phyloP scores from a whole-genome alignment of 2,797 vertebrate genomes.

The Tapirus indicus region DNA sequence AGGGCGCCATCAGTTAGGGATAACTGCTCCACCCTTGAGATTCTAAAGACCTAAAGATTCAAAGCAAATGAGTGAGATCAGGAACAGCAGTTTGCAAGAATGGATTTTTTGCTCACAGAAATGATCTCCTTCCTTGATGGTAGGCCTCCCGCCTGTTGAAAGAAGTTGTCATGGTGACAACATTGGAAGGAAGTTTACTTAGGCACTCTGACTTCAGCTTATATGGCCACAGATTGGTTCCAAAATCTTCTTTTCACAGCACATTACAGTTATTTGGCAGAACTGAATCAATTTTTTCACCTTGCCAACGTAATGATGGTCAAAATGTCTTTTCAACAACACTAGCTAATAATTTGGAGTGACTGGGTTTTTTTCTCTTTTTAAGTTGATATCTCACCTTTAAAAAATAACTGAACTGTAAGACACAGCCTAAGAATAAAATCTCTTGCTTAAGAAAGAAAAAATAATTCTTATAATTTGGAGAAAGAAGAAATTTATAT shows the following conservation, averaged over 20 bases:
- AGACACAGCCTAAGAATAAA: slow-evolving; percentile 23
- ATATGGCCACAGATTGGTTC: neutral
- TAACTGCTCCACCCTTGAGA: neutral
- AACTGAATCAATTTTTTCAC: neutral
- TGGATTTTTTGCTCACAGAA: neutral
- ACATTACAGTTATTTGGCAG: neutral
- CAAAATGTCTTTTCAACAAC: neutral
- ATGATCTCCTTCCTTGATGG: neutral
- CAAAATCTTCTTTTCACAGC: slow-evolving; percentile 40
- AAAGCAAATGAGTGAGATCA: neutral
- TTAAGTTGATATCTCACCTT: neutral
- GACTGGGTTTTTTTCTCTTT: neutral
- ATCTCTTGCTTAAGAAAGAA: neutral
- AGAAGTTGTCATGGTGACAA: neutral
- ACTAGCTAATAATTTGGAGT: slow-evolving; percentile 29
- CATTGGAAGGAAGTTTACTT: neutral
- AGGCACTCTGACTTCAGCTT: neutral
- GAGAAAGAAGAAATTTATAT: neutral
- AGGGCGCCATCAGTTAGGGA: neutral
- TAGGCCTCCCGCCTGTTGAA: neutral
- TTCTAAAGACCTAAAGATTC: neutral
- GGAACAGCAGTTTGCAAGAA: neutral
- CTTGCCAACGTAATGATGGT: neutral
- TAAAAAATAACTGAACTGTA: slow-evolving; percentile 48
- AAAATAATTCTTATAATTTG: slow-evolving; percentile 51